These are phyloP conservation scores for Procambarus virginalis DNA, from an alignment of 1,140 invertebrate species.

Conservation along the genomic window DNA sequence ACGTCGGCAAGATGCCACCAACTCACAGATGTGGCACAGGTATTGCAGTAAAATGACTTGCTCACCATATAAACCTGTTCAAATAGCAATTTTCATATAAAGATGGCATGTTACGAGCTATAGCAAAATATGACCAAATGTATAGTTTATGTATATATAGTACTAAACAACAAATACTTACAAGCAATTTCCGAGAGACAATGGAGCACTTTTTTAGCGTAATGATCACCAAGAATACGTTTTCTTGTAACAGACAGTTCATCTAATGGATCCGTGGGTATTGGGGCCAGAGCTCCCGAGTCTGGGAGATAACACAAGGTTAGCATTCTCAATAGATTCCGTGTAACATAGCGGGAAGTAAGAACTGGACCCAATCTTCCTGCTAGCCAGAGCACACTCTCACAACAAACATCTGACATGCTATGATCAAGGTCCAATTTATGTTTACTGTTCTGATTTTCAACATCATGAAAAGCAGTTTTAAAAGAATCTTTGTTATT, in stretches of 20 bases:
- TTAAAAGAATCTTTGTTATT: constrained; percentile 25
- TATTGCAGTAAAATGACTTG: constrained; percentile 96
- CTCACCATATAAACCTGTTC: constrained; percentile 87
- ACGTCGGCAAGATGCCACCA: constrained; percentile 81
- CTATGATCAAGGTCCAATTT: constrained; percentile 47
- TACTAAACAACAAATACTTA: constrained; percentile 70
- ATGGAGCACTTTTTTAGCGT: constrained; percentile 88
- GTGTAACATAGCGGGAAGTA: constrained; percentile 90
- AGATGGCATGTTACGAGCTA: too few relatives aligned
- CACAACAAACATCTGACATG: constrained; percentile 85
- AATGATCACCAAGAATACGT: constrained; percentile 82
- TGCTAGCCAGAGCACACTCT: constrained; percentile 93
- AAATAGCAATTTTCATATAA: constrained; percentile 7
- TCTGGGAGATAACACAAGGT: constrained; percentile 90
- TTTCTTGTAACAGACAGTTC: constrained; percentile 65
- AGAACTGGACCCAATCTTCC: constrained; percentile 95
- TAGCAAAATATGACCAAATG: too few relatives aligned
- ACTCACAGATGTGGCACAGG: constrained; percentile 91
- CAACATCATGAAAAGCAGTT: background rate
- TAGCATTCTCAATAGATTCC: constrained; percentile 94
- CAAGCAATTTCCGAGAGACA: constrained; percentile 89
- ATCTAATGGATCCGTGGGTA: constrained; percentile 51
- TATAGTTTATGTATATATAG: background rate
- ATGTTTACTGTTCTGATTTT: background rate
- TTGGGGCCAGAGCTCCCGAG: constrained; percentile 62